Evolutionary conservation across 2,797 vertebrate species (phyloP).

Genomic region (Arctocebus calabarensis): DNA sequence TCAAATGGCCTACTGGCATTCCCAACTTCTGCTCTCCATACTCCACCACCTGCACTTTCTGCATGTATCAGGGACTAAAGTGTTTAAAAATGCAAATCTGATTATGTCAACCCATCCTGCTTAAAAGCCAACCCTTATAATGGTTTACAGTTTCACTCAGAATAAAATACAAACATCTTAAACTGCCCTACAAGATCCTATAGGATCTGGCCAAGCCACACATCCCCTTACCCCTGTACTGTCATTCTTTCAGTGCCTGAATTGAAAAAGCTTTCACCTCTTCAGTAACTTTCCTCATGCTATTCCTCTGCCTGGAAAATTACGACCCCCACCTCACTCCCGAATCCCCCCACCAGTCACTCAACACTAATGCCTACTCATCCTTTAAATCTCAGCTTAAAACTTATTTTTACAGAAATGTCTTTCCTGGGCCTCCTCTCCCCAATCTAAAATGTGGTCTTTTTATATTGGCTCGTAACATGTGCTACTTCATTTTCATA

Average conservation of each 20-base stretch:
- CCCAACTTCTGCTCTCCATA: not conserved
- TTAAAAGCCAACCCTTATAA: constrained; percentile 13
- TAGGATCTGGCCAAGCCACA: constrained; percentile 8
- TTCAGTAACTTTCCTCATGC: constrained; percentile 50
- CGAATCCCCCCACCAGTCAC: not conserved
- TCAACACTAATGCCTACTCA: constrained; percentile 8
- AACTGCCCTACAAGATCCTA: constrained; percentile 38
- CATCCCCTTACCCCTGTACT: not conserved
- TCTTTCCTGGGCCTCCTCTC: not conserved
- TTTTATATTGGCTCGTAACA: not conserved
- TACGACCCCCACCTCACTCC: not conserved
- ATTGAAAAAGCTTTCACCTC: not conserved
- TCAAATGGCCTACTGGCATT: not conserved
- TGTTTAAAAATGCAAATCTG: constrained; percentile 58
- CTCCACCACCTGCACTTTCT: not conserved
- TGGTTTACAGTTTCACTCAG: constrained; percentile 16
- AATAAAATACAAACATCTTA: constrained; percentile 20
- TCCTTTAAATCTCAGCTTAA: constrained; percentile 54
- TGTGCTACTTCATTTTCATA: not conserved
- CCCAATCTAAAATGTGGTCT: not conserved
- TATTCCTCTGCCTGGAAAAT: constrained; percentile 53
- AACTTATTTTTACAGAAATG: not conserved
- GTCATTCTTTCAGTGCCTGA: constrained; percentile 1
- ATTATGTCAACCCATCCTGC: constrained; percentile 35
- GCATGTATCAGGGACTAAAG: constrained; percentile 17